Conservation (phyloP, 2,888 invertebrate genomes). For the Caenorhabditis afra region DNA sequence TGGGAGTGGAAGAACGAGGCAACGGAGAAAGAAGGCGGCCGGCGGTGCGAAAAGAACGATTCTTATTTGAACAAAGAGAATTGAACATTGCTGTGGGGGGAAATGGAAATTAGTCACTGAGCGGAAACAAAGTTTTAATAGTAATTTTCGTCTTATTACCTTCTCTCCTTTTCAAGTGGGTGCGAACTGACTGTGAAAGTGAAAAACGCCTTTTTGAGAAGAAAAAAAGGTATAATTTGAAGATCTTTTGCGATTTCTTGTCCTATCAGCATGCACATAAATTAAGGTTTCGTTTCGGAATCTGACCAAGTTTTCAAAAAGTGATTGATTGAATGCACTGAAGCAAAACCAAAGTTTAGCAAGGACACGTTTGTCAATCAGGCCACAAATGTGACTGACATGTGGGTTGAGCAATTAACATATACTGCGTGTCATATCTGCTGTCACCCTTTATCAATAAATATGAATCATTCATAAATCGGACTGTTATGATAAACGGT, state of each 20-base stretch:
- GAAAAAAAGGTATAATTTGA: conserved; percentile 4
- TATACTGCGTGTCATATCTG: no score
- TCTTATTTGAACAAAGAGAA: conserved; percentile 52
- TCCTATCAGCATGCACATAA: conserved; percentile 52
- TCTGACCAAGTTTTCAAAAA: neutral
- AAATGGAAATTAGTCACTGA: conserved; percentile 54
- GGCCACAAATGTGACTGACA: neutral
- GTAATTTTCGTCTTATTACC: conserved; percentile 49
- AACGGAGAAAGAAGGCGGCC: conserved; percentile 1
- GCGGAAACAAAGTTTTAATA: conserved; percentile 51
- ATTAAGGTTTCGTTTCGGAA: conserved; percentile 26
- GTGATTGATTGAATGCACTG: conserved; percentile 23
- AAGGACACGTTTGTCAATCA: conserved; percentile 2
- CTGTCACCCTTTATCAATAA: neutral
- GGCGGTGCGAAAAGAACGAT: conserved; percentile 31
- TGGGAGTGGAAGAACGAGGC: conserved; percentile 18
- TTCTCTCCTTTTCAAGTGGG: neutral
- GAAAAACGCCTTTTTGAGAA: neutral
- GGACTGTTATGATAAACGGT: neutral
- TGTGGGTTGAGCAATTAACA: conserved; percentile 3
- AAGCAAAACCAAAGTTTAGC: conserved; percentile 8
- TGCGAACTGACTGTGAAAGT: conserved; percentile 7
- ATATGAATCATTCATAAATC: neutral
- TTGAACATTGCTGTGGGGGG: conserved; percentile 42
- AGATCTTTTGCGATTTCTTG: conserved; percentile 2